Evolutionary conservation across 2,797 vertebrate genomes (phyloP).

Genomic region (Scyliorhinus canicula): DNA sequence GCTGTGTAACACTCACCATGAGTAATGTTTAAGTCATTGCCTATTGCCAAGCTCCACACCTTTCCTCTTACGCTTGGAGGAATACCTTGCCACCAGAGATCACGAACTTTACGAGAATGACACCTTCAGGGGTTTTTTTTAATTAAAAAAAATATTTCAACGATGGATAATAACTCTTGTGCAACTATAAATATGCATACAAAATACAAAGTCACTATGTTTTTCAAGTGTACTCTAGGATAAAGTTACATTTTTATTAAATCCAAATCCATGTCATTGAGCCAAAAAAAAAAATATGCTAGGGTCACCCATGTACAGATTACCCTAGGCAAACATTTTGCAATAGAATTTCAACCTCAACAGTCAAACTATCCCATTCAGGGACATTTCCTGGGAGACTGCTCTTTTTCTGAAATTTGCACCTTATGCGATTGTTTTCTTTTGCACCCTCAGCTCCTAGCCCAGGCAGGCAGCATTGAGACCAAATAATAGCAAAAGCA

Average conservation of each 20-base stretch:
- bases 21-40: constrained; percentile 93
- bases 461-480: neutral
- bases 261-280: neutral
- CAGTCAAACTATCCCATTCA: neutral
- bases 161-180: neutral
- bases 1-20: constrained; percentile 64
- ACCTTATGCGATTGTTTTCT: neutral
- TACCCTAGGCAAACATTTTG: neutral
- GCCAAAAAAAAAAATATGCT: neutral
- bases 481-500: neutral
- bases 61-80: constrained; percentile 86
- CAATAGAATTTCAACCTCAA: neutral
- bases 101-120: constrained; percentile 77
- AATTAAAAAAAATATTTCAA: neutral
- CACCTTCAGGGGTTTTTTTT: constrained; percentile 60
- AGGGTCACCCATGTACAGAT: neutral
- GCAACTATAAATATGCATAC: neutral
- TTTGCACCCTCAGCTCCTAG: neutral
- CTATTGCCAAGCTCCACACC: constrained; percentile 90
- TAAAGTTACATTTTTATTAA: neutral
- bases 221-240: neutral
- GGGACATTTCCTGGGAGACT: neutral
- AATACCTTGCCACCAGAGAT: constrained; percentile 94
- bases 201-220: neutral
- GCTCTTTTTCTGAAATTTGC: neutral